phyloP scores from a whole-genome alignment of 2,113 vertebrate species.

The Brevimyrus niger region DNA sequence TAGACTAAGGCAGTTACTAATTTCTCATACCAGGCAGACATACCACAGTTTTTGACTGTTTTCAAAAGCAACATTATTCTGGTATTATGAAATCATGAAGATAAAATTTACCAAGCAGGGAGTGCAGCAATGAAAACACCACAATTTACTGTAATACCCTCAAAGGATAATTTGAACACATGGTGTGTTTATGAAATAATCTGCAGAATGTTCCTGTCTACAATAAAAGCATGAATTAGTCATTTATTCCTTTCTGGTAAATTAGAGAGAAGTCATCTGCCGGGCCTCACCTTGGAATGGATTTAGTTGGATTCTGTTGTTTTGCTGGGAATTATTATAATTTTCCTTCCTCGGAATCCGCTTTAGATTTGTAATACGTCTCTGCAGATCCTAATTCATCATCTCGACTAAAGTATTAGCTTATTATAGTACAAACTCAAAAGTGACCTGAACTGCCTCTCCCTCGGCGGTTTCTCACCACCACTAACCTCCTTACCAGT shows the following conservation, averaged over 20 bases:
- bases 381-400: background rate
- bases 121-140: background rate
- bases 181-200: background rate
- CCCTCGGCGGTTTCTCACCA: background rate
- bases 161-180: background rate
- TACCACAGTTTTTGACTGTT: background rate
- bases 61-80: background rate
- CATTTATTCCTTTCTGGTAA: background rate
- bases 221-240: background rate
- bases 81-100: background rate
- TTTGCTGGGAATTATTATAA: background rate
- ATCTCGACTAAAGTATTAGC: background rate
- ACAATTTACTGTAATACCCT: background rate
- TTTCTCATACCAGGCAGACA: background rate
- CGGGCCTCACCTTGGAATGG: background rate
- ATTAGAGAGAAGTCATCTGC: background rate
- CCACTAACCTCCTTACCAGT: background rate
- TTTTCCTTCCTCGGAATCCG: background rate
- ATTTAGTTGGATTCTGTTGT: background rate
- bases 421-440: background rate
- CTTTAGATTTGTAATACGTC: background rate
- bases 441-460: background rate
- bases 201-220: background rate
- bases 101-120: background rate
- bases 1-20: background rate